These are phyloP conservation scores for Pomatostomus ruficeps DNA, from an alignment of 2,113 vertebrate genomes.

Conservation along the genomic window DNA sequence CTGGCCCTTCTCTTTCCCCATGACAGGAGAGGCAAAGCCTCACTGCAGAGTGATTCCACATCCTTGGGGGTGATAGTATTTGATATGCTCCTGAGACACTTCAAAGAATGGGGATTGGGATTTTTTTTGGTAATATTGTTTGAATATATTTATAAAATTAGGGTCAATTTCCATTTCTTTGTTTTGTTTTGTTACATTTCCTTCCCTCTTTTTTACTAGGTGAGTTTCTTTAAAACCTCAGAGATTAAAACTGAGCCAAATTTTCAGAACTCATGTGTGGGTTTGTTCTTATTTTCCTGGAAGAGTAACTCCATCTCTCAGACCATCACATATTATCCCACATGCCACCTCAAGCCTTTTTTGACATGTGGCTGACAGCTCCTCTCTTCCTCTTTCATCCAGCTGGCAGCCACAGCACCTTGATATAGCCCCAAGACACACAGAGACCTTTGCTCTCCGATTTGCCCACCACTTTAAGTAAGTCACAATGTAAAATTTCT, in stretches of 20 bases:
- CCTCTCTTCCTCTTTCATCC: not conserved
- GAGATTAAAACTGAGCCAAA: not conserved
- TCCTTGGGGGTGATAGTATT: not conserved
- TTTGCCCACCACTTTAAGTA: not conserved
- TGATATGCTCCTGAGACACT: not conserved
- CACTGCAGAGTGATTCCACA: not conserved
- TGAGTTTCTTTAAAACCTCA: not conserved
- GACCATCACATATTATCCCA: not conserved
- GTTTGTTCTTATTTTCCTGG: not conserved
- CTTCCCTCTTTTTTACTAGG: not conserved
- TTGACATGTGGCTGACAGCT: not conserved
- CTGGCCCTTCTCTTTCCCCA: not conserved
- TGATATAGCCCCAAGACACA: not conserved
- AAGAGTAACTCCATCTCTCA: not conserved
- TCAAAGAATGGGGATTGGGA: not conserved
- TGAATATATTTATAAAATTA: not conserved
- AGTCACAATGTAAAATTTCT: not conserved
- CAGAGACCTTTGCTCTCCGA: not conserved
- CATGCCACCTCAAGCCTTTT: not conserved
- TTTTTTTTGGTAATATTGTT: not conserved
- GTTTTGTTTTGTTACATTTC: not conserved
- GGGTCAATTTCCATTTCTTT: not conserved
- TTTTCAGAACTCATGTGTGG: not conserved
- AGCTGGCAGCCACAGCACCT: not conserved
- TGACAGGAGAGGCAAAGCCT: not conserved